These are phyloP conservation scores for Sakesphorus luctuosus DNA, from an alignment of 2,113 vertebrate genomes.

Conservation along the genomic window DNA sequence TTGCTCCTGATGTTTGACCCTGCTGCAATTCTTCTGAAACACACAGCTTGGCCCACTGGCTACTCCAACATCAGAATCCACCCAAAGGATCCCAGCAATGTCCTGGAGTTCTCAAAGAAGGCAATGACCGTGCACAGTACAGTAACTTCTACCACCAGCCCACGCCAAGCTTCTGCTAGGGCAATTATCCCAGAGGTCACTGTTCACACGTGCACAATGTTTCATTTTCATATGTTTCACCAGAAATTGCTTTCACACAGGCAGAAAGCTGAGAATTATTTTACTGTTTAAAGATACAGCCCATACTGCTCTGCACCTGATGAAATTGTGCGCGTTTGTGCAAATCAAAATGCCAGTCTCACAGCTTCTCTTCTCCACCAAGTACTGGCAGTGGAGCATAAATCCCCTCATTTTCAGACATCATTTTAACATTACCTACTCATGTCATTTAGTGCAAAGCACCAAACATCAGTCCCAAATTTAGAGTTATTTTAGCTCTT, in stretches of 20 bases:
- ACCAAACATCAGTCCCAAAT: neutral
- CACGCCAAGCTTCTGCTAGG: neutral
- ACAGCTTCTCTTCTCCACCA: neutral
- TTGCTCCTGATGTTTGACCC: neutral
- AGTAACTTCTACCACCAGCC: neutral
- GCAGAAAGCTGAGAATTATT: neutral
- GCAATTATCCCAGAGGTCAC: neutral
- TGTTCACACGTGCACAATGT: fast-evolving
- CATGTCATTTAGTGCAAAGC: neutral
- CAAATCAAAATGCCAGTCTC: neutral
- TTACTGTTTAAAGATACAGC: neutral
- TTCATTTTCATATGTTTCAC: neutral
- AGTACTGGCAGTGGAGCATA: neutral
- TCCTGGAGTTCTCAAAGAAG: neutral
- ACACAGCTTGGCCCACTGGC: neutral
- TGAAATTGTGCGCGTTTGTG: neutral
- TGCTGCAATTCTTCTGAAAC: neutral
- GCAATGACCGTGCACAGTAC: neutral
- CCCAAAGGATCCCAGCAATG: neutral
- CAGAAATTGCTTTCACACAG: neutral
- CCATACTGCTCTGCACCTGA: neutral
- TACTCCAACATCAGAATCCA: neutral
- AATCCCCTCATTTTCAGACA: neutral
- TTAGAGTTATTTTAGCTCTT: neutral
- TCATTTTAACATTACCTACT: neutral